A percentile compares a stretch with the other conserved stretches of the same genome.
Evolutionary conservation across 2,113 vertebrate species (phyloP).

Genomic region (Dinomys branickii): DNA sequence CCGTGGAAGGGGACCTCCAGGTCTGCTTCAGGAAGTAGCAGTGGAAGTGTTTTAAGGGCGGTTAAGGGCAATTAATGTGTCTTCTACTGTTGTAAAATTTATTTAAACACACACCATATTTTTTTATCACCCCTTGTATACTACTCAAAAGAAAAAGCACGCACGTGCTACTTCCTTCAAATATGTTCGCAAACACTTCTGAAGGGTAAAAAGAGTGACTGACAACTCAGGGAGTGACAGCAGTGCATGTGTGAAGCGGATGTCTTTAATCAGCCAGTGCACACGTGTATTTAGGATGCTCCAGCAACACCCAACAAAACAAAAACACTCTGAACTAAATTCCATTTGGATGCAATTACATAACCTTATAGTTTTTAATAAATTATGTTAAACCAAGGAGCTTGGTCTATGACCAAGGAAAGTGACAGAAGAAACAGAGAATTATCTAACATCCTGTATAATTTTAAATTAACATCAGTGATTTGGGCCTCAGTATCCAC

Average conservation of each 20-base stretch:
- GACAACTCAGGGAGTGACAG: neutral
- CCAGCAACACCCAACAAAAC: neutral
- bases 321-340: neutral
- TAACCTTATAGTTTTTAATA: neutral
- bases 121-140: neutral
- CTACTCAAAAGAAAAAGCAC: neutral
- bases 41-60: neutral
- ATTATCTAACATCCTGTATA: neutral
- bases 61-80: no score
- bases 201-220: neutral
- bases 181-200: neutral
- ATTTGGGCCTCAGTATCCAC: conserved; percentile 31
- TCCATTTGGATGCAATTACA: neutral
- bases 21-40: neutral
- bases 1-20: neutral
- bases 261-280: neutral
- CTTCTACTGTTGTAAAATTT: neutral
- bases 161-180: no score
- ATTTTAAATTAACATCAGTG: conserved; percentile 66
- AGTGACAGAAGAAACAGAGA: neutral
- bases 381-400: neutral
- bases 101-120: neutral
- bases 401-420: neutral
- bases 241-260: neutral
- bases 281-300: neutral